Evolutionary conservation across 2,888 invertebrate species (phyloP).

Genomic region (Monoplex corrugatus): DNA sequence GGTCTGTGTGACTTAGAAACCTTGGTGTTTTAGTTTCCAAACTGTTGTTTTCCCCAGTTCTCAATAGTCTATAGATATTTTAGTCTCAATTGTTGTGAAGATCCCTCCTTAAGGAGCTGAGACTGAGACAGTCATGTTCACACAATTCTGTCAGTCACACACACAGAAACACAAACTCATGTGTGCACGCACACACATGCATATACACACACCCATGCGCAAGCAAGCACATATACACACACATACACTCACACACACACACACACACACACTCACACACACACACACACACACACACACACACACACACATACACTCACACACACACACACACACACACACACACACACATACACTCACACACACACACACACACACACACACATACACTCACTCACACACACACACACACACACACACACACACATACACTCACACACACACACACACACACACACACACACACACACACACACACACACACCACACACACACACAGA

Average conservation of each 20-base stretch:
- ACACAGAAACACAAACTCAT: constrained; percentile 45
- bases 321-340: constrained; percentile 12
- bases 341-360: constrained; percentile 22
- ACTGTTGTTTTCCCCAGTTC: no score
- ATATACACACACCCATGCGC: constrained; percentile 46
- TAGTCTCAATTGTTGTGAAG: no score
- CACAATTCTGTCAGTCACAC: no score
- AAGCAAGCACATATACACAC: constrained; percentile 8
- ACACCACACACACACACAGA: background rate
- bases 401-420: no score
- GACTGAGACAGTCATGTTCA: no score
- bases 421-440: no score
- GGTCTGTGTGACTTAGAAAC: no score
- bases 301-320: background rate
- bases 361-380: constrained; percentile 25
- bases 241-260: constrained; percentile 13
- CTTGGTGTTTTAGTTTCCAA: no score
- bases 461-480: background rate
- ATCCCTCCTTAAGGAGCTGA: no score
- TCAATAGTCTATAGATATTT: no score
- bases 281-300: background rate
- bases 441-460: background rate
- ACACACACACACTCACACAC: constrained; percentile 1
- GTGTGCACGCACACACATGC: constrained; percentile 48
- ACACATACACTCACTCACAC: constrained; percentile 4